Evolutionary conservation across 2,888 invertebrate genomes (phyloP), one percentile per base, ranked within the genome.

Genomic region (Opisthograptis luteolata): DNA sequence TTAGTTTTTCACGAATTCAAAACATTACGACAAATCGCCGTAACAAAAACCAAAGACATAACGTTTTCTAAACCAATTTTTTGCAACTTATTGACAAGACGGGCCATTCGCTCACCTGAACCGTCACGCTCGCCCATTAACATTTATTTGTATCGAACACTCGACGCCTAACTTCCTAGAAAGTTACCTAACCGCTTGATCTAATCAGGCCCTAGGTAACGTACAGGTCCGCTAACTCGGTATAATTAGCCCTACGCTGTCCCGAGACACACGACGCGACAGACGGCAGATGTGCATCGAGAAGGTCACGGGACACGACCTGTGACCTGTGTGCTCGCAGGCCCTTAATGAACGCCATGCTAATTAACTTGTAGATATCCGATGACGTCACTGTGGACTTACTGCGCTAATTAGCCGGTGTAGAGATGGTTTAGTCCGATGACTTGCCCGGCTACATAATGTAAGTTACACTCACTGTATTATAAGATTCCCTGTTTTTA

Each of bases 181-280:
- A 9, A 22, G 22, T 22, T 25, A 20, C 3, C 5, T 6, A 6
- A 7, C 20, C 3, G 20, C 7, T 20, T 6, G 20, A 20, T 25
- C 25, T n/a, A 35, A 28, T 15, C 36, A 22, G 17, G 12, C 45
- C 30, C 17, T 37, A 27, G 17, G n/a, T n/a, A n/a, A n/a, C n/a
- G n/a, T n/a, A n/a, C n/a, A n/a, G n/a, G 35, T 53, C 9, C 9
- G 17, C 43, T 40, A 55, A 51, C 51, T 45, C n/a, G 40, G 47
- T 36, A 41, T 36, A 40, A 52, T 48, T 45, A 48, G 27, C 37
- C 37, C 9, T 1, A 13, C 17, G 10, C 32, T 10, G 17, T 34
- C 34, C 12, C 7, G 12, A 19, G 20, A n/a, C 30, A 30, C 9
- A 7, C 30, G 43, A 40, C 34, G 39, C 55, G 42, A 10, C 10